Evolutionary conservation across 2,888 invertebrate genomes (phyloP).

Genomic region (Meteorus cinctellus): DNA sequence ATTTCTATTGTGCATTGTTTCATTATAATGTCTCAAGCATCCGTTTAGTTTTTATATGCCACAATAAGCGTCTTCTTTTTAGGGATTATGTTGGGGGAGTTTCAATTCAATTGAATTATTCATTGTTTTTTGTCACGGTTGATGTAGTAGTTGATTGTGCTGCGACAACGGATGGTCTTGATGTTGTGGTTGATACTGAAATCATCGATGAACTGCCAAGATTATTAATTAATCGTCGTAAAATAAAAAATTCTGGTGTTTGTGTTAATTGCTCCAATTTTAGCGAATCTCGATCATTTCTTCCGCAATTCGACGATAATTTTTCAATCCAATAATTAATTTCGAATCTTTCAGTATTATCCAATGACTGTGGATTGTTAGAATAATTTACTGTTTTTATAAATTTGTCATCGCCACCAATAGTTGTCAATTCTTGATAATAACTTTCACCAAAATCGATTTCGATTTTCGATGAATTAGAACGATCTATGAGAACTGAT

Average conservation of each 20-base stretch:
- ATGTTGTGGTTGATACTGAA: slow-evolving; percentile 44
- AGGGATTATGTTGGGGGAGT: neutral
- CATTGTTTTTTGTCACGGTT: neutral
- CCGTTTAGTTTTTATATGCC: neutral
- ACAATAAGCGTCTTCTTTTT: neutral
- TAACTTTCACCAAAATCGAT: slow-evolving; percentile 49
- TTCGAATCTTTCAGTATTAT: neutral
- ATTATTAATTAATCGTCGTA: slow-evolving; percentile 43
- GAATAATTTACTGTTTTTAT: neutral
- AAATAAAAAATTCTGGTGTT: slow-evolving; percentile 44
- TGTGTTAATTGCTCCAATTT: slow-evolving; percentile 37
- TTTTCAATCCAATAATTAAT: slow-evolving; percentile 9
- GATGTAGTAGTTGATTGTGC: neutral
- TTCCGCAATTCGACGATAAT: neutral
- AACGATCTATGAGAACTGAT: slow-evolving; percentile 7
- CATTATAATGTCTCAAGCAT: neutral
- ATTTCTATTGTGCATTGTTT: slow-evolving; percentile 6
- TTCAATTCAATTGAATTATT: neutral
- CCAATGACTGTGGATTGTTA: neutral
- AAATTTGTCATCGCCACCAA: slow-evolving; percentile 24
- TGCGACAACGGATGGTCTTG: slow-evolving; percentile 20
- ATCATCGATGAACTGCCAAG: slow-evolving; percentile 41
- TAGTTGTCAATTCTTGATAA: slow-evolving; percentile 38
- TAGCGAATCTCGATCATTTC: slow-evolving; percentile 5
- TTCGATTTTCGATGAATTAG: slow-evolving; percentile 38